Conservation (phyloP, 2,888 invertebrate species). For the Eilema griseolum region DNA sequence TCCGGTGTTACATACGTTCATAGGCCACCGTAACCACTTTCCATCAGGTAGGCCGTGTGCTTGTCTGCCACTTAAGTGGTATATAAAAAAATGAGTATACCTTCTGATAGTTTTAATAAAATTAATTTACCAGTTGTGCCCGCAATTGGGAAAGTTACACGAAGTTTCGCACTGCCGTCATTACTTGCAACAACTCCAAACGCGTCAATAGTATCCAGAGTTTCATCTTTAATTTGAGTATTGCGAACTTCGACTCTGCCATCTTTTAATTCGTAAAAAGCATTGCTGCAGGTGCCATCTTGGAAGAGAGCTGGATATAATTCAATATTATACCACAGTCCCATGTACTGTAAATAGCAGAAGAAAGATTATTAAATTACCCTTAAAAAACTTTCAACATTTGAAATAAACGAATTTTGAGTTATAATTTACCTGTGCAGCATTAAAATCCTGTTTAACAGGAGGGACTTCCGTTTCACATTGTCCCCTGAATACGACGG, state of each 20-base stretch:
- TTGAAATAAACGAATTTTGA: neutral
- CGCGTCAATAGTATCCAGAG: constrained; percentile 83
- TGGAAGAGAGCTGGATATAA: constrained; percentile 68
- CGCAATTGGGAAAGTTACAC: constrained; percentile 86
- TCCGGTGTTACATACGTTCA: too few relatives aligned
- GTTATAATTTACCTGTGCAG: constrained; percentile 57
- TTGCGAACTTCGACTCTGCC: constrained; percentile 65
- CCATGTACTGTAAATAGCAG: constrained; percentile 64
- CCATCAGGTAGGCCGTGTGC: too few relatives aligned
- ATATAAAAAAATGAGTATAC: neutral
- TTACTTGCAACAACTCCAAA: constrained; percentile 69
- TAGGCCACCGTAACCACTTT: too few relatives aligned
- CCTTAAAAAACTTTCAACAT: too few relatives aligned
- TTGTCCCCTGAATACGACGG: constrained; percentile 65
- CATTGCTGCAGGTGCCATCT: constrained; percentile 70
- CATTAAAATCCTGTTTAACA: constrained; percentile 59
- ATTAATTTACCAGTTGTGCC: constrained; percentile 75
- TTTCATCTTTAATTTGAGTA: constrained; percentile 76
- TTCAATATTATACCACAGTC: constrained; percentile 72
- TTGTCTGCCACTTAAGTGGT: too few relatives aligned
- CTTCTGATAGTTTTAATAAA: neutral
- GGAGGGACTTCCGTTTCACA: constrained; percentile 59
- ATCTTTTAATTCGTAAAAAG: constrained; percentile 61
- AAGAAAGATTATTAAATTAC: neutral
- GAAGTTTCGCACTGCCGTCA: constrained; percentile 83